Conservation (phyloP, 2,888 invertebrate species). For the Bellardia bayeri region DNA sequence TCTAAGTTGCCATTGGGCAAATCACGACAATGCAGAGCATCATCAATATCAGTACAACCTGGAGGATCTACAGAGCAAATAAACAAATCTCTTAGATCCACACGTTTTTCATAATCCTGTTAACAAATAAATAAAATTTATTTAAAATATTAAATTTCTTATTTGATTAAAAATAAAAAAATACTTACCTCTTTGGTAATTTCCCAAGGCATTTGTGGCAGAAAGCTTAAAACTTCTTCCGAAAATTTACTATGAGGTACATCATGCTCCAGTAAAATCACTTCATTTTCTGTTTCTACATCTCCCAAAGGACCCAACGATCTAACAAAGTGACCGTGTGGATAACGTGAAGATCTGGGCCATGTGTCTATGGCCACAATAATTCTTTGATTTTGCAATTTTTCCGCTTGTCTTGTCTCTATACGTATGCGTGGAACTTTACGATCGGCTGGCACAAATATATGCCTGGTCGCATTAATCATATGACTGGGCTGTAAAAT, state of each 20-base stretch:
- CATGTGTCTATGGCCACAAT: conserved; percentile 98
- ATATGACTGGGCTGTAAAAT: conserved; percentile 92
- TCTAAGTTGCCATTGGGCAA: conserved; percentile 90
- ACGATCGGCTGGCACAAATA: conserved; percentile 97
- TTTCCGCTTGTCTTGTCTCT: conserved; percentile 95
- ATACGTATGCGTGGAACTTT: conserved; percentile 97
- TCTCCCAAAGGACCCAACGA: conserved; percentile 96
- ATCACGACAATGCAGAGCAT: conserved; percentile 95
- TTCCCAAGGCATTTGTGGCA: conserved; percentile 95
- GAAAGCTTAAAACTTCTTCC: conserved; percentile 94
- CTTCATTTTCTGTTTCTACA: conserved; percentile 98
- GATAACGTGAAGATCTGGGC: conserved; percentile 96
- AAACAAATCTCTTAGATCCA: conserved; percentile 92
- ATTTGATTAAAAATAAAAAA: background rate
- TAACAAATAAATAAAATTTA: conserved; percentile 68
- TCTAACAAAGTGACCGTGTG: conserved; percentile 97
- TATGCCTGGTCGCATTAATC: conserved; percentile 89
- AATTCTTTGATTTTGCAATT: conserved; percentile 92
- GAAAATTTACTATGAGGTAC: conserved; percentile 98
- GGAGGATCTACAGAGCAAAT: conserved; percentile 99
- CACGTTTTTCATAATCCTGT: conserved; percentile 90
- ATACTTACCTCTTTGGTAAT: conserved; percentile 91
- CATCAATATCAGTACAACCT: conserved; percentile 99
- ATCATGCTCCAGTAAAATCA: conserved; percentile 97
- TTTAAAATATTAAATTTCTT: too few species aligned